Evolutionary conservation across 2,797 vertebrate species (phyloP).

Genomic region (Typhlichthys subterraneus): DNA sequence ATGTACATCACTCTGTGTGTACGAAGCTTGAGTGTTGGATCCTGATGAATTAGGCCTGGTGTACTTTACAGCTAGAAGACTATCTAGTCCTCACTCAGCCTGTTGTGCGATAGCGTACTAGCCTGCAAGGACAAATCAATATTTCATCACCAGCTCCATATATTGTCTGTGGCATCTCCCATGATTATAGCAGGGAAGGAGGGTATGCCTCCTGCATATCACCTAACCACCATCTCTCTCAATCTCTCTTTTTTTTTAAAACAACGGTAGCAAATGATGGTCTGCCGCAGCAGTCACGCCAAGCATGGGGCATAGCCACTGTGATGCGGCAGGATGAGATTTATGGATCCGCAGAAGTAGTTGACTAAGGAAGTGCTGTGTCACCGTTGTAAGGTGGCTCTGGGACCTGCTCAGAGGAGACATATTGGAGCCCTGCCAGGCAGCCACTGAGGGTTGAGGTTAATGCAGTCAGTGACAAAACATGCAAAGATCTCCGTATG

Average conservation of each 20-base stretch:
- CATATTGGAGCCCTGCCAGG: constrained; percentile 20
- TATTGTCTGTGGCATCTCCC: constrained; percentile 38
- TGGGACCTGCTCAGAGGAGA: constrained; percentile 36
- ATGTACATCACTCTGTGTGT: no score
- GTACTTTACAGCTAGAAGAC: constrained; percentile 17
- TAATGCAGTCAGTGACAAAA: constrained; percentile 24
- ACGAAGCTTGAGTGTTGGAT: no score
- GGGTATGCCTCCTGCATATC: not conserved
- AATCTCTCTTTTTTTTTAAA: constrained; percentile 8
- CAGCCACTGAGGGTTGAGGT: constrained; percentile 24
- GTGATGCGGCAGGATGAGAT: constrained; percentile 55
- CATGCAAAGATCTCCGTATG: constrained; percentile 38
- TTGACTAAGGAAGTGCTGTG: constrained; percentile 62
- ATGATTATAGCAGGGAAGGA: constrained; percentile 13
- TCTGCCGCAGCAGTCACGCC: constrained; percentile 19
- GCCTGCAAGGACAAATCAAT: constrained; percentile 52
- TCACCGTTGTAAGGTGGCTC: constrained; percentile 52
- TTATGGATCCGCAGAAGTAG: constrained; percentile 53
- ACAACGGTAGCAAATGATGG: not conserved
- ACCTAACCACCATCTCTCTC: not conserved
- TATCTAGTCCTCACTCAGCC: constrained; percentile 10
- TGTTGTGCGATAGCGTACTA: constrained; percentile 42
- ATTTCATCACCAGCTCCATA: constrained; percentile 55
- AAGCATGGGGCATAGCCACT: constrained; percentile 11
- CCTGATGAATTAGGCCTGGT: no score